These are phyloP conservation scores for Melipona bicolor DNA, from an alignment of 2,888 invertebrate genomes.

Conservation along the genomic window DNA sequence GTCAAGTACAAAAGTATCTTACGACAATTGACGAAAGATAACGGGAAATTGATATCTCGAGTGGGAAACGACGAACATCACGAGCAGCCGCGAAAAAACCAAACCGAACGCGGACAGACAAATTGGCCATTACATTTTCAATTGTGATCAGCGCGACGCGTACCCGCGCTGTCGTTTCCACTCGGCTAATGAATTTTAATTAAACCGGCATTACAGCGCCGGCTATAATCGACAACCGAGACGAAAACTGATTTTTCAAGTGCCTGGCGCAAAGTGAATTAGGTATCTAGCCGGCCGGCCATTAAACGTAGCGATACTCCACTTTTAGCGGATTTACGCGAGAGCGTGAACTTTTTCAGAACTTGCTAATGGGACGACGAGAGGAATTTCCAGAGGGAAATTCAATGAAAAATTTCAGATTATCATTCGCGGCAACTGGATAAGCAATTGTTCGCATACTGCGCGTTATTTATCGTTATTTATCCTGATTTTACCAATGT, in stretches of 20 bases:
- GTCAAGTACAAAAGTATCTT: background rate
- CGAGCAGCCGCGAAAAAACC: background rate
- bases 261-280: background rate
- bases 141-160: background rate
- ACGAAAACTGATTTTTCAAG: background rate
- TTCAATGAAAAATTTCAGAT: background rate
- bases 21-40: background rate
- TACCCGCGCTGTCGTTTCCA: background rate
- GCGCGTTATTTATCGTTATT: too few species aligned
- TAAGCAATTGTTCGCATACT: too few species aligned
- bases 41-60: conserved; percentile 10
- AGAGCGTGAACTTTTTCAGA: background rate
- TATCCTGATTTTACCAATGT: too few species aligned
- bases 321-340: background rate
- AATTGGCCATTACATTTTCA: conserved; percentile 10
- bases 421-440: too few species aligned
- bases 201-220: background rate
- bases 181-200: conserved; percentile 14
- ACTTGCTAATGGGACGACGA: background rate
- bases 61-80: conserved; percentile 32
- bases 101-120: conserved; percentile 13
- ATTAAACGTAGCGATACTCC: background rate
- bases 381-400: background rate
- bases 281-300: background rate
- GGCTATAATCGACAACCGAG: background rate